These are phyloP conservation scores for Nesogale talazaci DNA, from an alignment of 2,113 vertebrate genomes.

Conservation along the genomic window DNA sequence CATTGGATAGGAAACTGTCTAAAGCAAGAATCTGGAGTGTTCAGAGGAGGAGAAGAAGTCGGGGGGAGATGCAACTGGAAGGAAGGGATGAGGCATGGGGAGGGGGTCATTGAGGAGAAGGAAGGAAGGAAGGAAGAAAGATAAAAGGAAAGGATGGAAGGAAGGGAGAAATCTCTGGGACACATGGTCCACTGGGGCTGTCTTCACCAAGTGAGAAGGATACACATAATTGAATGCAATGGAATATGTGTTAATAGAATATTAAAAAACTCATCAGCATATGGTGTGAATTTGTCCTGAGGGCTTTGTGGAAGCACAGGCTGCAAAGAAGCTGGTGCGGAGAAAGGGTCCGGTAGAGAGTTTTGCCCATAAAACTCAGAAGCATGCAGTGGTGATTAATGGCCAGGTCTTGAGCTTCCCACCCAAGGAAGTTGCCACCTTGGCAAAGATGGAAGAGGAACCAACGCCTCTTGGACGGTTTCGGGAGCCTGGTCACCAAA, in stretches of 20 bases:
- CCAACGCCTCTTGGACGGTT: background rate
- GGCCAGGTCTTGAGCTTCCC: background rate
- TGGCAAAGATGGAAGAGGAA: background rate
- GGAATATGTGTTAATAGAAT: constrained; percentile 2
- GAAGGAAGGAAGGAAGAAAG: fast-evolving
- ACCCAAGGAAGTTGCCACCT: background rate
- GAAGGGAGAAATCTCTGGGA: background rate
- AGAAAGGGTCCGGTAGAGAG: background rate
- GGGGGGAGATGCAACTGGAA: background rate
- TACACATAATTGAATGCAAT: background rate
- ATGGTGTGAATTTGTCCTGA: background rate
- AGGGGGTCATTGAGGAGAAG: too few relatives aligned
- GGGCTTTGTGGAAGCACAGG: background rate
- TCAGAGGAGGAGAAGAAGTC: background rate
- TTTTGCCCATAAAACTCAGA: background rate
- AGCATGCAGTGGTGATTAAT: background rate
- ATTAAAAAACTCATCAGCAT: background rate
- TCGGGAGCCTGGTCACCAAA: background rate
- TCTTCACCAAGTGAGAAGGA: background rate
- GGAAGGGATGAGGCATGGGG: background rate
- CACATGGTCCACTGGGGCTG: background rate
- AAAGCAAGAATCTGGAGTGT: background rate
- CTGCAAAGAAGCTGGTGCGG: background rate
- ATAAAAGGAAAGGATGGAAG: background rate
- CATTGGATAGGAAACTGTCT: background rate